Evolutionary conservation across 2,113 vertebrate genomes (phyloP).

Genomic region (Apodemus speciosus): DNA sequence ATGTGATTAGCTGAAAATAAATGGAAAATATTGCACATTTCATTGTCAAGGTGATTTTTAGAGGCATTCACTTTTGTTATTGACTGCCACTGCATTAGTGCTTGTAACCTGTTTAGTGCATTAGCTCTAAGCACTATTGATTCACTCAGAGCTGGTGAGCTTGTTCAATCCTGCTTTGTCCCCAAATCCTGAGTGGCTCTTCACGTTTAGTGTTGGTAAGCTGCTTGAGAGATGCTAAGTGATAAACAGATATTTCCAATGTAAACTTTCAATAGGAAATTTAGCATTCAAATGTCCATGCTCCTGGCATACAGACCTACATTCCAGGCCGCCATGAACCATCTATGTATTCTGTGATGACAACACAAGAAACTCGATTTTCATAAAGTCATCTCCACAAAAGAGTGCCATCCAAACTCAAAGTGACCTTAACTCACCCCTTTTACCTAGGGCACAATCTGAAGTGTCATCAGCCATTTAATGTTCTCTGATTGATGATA

Average conservation of each 20-base stretch:
- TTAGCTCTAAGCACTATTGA: conserved; percentile 88
- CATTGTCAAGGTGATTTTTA: conserved; percentile 84
- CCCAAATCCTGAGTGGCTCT: conserved; percentile 78
- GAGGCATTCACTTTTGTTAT: conserved; percentile 86
- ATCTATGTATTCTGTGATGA: conserved; percentile 22
- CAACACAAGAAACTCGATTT: conserved; percentile 54
- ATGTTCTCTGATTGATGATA: conserved; percentile 35
- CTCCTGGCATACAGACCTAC: neutral
- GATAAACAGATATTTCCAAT: conserved; percentile 74
- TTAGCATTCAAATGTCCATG: conserved; percentile 40
- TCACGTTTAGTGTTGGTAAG: conserved; percentile 73
- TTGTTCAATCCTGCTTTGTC: conserved; percentile 81
- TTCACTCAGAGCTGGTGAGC: conserved; percentile 82
- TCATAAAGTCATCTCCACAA: conserved; percentile 54
- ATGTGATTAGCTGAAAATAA: conserved; percentile 87
- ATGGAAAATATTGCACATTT: conserved; percentile 86
- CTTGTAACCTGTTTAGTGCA: conserved; percentile 87
- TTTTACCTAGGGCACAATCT: conserved; percentile 34
- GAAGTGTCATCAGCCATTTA: conserved; percentile 52
- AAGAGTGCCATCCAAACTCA: conserved; percentile 48
- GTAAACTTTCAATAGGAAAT: conserved; percentile 48
- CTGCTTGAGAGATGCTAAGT: conserved; percentile 72
- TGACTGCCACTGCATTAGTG: conserved; percentile 84
- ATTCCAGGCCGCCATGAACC: conserved; percentile 41
- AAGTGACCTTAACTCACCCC: conserved; percentile 41